Percentiles rank a stretch among this genome's conserved stretches.
Evolutionary conservation across 2,797 vertebrate species (phyloP).

Genomic region (Sebastes melanostomus): DNA sequence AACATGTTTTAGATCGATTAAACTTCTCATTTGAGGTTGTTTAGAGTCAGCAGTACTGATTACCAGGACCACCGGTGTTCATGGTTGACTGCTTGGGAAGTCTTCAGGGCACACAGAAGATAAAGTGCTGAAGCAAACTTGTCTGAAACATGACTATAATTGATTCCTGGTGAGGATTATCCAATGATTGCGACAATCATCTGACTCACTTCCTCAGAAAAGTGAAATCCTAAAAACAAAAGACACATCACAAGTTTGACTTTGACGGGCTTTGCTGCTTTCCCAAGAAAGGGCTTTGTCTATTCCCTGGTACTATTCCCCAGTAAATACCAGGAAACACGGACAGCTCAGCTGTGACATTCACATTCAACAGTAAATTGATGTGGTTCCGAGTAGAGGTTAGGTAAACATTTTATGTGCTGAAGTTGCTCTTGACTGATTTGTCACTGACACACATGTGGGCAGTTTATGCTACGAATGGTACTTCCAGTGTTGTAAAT

Average conservation of each 20-base stretch:
- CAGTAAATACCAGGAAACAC: slow-evolving; percentile 39
- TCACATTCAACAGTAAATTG: slow-evolving; percentile 12
- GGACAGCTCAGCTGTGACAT: slow-evolving; percentile 19
- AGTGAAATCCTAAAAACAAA: slow-evolving; percentile 46
- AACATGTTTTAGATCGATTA: background rate
- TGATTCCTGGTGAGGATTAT: slow-evolving; percentile 45
- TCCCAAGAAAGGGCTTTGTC: slow-evolving; percentile 13
- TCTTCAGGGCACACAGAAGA: background rate
- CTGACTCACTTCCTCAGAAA: slow-evolving; percentile 46
- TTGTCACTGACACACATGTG: slow-evolving; percentile 58
- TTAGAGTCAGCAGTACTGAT: background rate
- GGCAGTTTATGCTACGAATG: slow-evolving; percentile 35
- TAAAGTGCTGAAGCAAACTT: slow-evolving; percentile 5
- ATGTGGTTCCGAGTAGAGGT: slow-evolving; percentile 49
- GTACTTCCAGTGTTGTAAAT: slow-evolving; percentile 41
- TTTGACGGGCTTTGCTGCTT: background rate
- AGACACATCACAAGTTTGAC: slow-evolving; percentile 15
- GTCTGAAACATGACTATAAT: slow-evolving; percentile 32
- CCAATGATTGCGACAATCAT: slow-evolving; percentile 18
- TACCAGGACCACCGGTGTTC: slow-evolving; percentile 29
- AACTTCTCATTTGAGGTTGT: background rate
- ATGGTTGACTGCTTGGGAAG: background rate
- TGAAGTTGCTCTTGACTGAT: slow-evolving; percentile 42
- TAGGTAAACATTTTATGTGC: slow-evolving; percentile 52
- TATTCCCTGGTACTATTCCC: background rate